Percentiles rank a stretch among this genome's conserved stretches.
phyloP scores from a whole-genome alignment of 2,888 invertebrate species.

The Pterobdella sp. region DNA sequence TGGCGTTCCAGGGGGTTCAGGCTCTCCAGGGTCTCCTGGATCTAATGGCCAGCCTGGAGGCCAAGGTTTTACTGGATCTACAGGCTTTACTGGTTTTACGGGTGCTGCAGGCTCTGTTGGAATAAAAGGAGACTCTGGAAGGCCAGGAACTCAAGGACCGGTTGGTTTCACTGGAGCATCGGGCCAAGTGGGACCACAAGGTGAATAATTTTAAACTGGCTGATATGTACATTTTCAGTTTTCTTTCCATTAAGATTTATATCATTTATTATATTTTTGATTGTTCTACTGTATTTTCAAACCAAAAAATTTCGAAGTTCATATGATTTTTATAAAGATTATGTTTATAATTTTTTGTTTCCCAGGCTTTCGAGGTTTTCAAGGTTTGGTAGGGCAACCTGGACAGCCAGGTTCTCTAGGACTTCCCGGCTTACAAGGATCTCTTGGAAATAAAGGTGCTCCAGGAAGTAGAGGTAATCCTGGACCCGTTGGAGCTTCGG shows the following conservation, averaged over 20 bases:
- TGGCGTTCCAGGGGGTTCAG: constrained; percentile 30
- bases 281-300: too few species aligned
- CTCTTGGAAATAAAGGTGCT: constrained; percentile 31
- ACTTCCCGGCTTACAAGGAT: not conserved
- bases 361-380: not conserved
- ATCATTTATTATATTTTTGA: too few species aligned
- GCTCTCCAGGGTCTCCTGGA: constrained; percentile 29
- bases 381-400: not conserved
- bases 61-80: constrained; percentile 15
- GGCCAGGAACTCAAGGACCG: constrained; percentile 29
- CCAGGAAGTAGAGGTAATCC: constrained; percentile 33
- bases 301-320: too few species aligned
- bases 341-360: too few species aligned
- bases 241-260: too few species aligned
- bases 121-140: constrained; percentile 30
- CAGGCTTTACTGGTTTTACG: constrained; percentile 21
- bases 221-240: too few species aligned
- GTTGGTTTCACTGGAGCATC: constrained; percentile 58
- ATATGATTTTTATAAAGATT: too few species aligned
- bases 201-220: not conserved
- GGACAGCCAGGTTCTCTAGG: constrained; percentile 11
- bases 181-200: not conserved
- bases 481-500: constrained; percentile 34
- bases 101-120: constrained; percentile 32
- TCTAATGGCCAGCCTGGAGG: constrained; percentile 6